A percentile compares a stretch with the other conserved stretches of the same genome.
These are phyloP conservation scores for Temnothorax rugatulus DNA, from an alignment of 2,888 invertebrate genomes.

Conservation along the genomic window DNA sequence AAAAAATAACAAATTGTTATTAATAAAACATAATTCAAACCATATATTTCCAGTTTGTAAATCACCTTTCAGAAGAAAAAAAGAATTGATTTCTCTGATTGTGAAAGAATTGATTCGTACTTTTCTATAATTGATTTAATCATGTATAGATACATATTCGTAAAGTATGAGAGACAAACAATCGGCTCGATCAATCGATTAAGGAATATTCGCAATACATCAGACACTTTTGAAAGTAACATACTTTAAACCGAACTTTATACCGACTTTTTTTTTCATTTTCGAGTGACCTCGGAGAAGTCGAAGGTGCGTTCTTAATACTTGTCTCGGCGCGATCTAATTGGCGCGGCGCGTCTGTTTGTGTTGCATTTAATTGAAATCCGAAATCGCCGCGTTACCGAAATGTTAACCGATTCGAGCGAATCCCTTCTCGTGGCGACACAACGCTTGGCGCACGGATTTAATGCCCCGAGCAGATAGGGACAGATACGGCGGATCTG, in stretches of 20 bases:
- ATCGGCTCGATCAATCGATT: background rate
- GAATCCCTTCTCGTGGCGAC: conserved; percentile 61
- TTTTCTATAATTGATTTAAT: background rate
- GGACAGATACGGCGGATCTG: conserved; percentile 83
- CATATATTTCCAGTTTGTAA: background rate
- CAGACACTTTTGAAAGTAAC: background rate
- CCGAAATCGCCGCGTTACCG: conserved; percentile 69
- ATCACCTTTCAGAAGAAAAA: background rate
- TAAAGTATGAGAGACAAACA: background rate
- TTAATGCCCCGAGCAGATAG: conserved; percentile 79
- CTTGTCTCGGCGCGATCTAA: background rate
- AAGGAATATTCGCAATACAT: background rate
- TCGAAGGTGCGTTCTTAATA: conserved; percentile 1
- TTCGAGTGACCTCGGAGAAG: background rate
- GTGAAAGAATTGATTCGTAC: background rate
- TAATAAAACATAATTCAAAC: background rate
- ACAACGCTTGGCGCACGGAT: conserved; percentile 72
- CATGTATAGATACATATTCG: background rate
- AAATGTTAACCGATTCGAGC: conserved; percentile 77
- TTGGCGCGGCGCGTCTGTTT: background rate
- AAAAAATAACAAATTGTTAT: background rate
- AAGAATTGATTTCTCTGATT: background rate
- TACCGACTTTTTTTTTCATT: background rate
- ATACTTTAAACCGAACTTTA: background rate
- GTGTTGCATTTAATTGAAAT: conserved; percentile 72